Percentiles rank a stretch among this genome's conserved stretches.
These are phyloP conservation scores for Myotis lucifugus DNA, from an alignment of 2,113 vertebrate genomes.

Conservation along the genomic window DNA sequence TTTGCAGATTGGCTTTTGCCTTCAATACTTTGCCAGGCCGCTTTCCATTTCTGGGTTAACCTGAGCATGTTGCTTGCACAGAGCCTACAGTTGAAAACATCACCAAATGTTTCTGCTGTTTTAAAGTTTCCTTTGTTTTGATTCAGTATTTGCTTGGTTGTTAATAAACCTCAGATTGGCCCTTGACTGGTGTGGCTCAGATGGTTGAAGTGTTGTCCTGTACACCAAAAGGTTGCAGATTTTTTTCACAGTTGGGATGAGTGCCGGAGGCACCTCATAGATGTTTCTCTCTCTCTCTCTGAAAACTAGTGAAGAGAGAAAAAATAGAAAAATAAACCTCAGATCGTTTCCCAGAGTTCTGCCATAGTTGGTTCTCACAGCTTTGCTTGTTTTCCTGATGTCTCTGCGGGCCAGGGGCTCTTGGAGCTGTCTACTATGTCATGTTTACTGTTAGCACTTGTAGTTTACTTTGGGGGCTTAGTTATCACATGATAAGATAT, in stretches of 20 bases:
- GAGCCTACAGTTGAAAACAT: neutral
- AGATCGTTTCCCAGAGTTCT: neutral
- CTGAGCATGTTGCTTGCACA: neutral
- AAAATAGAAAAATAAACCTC: neutral
- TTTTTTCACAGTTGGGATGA: neutral
- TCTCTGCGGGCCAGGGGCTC: neutral
- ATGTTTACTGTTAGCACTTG: neutral
- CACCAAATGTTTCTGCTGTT: neutral
- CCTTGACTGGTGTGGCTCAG: neutral
- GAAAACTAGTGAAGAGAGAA: neutral
- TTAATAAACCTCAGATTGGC: neutral
- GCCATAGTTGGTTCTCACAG: neutral
- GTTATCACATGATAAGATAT: neutral
- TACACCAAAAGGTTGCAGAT: neutral
- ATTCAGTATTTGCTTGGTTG: neutral
- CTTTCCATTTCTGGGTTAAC: neutral
- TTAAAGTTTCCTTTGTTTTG: neutral
- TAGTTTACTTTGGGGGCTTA: neutral
- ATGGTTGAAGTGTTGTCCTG: neutral
- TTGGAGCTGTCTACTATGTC: neutral
- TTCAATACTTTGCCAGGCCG: neutral
- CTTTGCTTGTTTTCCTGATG: slow-evolving; percentile 26
- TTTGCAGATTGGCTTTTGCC: neutral
- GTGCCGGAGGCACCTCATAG: neutral
- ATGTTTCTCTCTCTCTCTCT: neutral